These are phyloP conservation scores for Ostrea edulis DNA, from an alignment of 1,140 invertebrate genomes.

Conservation along the genomic window DNA sequence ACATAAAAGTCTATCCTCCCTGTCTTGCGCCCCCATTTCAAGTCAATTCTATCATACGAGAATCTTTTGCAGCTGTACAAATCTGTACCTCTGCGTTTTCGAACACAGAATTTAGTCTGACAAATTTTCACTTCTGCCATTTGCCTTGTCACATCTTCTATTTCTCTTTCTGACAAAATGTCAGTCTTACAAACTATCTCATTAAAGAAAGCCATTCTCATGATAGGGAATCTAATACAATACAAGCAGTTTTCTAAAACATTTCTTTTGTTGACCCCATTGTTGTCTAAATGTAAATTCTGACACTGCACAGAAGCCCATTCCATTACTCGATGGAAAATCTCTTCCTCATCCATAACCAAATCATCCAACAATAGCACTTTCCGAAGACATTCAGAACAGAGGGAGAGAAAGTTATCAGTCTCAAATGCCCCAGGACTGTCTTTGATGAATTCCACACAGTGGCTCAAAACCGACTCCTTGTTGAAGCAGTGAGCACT, in stretches of 20 bases:
- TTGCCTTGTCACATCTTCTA: conserved; percentile 10
- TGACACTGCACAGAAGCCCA: conserved; percentile 51
- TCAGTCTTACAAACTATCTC: conserved; percentile 11
- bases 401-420: conserved; percentile 51
- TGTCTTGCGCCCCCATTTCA: conserved; percentile 41
- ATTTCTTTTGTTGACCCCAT: conserved; percentile 38
- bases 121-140: conserved; percentile 27
- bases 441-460: conserved; percentile 51
- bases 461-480: conserved; percentile 49
- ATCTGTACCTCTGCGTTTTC: conserved; percentile 18
- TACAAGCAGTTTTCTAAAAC: conserved; percentile 46
- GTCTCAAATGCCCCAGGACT: conserved; percentile 42
- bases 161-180: conserved; percentile 21
- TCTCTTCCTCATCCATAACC: conserved; percentile 45
- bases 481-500: conserved; percentile 61
- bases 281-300: conserved; percentile 43
- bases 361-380: conserved; percentile 51
- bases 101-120: conserved; percentile 7
- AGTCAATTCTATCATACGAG: conserved; percentile 35
- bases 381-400: conserved; percentile 40
- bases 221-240: conserved; percentile 53
- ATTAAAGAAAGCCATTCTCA: conserved; percentile 39
- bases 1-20: conserved; percentile 43
- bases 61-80: conserved; percentile 40
- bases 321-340: conserved; percentile 45